Evolutionary conservation across 2,113 vertebrate genomes (phyloP).

Genomic region (Seriola aureovittata): DNA sequence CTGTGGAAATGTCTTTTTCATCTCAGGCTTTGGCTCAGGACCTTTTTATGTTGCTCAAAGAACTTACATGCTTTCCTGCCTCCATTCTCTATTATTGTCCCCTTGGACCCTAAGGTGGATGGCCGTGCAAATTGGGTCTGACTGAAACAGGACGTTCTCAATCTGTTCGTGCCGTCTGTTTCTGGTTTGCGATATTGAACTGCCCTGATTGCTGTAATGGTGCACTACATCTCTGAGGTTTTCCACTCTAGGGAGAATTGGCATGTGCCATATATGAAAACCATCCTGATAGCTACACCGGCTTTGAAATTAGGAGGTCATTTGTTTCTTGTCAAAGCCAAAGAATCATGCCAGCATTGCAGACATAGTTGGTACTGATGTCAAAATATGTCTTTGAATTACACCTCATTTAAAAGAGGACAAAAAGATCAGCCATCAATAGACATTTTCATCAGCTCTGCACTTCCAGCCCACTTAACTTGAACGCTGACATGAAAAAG

Average conservation of each 20-base stretch:
- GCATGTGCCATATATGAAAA: constrained; percentile 76
- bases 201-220: constrained; percentile 80
- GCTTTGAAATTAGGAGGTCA: constrained; percentile 74
- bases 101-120: constrained; percentile 72
- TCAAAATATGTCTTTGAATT: constrained; percentile 65
- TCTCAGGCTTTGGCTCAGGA: constrained; percentile 35
- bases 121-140: constrained; percentile 76
- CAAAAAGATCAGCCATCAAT: constrained; percentile 44
- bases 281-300: constrained; percentile 59
- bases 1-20: constrained; percentile 28
- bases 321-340: constrained; percentile 70
- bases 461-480: constrained; percentile 23
- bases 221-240: constrained; percentile 69
- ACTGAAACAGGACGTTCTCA: constrained; percentile 84
- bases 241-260: constrained; percentile 71
- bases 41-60: constrained; percentile 63
- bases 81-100: constrained; percentile 66
- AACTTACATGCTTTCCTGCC: constrained; percentile 67
- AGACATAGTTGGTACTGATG: constrained; percentile 47
- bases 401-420: constrained; percentile 45
- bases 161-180: constrained; percentile 83
- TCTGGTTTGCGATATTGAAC: constrained; percentile 80
- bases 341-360: constrained; percentile 47
- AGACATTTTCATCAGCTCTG: constrained; percentile 40
- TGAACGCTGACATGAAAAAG: constrained; percentile 71